Evolutionary conservation across 1,140 invertebrate genomes (phyloP), one percentile per base, ranked within the genome.

Genomic region (Drosophila rufa): DNA sequence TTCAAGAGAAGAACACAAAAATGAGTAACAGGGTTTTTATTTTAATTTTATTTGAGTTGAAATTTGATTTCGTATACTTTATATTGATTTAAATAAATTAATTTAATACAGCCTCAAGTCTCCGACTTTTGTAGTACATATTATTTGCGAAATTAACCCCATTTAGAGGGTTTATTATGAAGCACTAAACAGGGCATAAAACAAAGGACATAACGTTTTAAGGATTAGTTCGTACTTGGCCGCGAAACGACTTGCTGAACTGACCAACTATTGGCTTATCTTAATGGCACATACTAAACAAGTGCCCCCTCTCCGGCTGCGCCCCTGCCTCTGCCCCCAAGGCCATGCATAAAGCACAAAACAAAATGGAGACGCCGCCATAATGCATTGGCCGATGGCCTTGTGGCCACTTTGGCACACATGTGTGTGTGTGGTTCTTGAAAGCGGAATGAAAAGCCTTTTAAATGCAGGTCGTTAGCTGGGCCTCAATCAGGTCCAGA

Each of bases 401-500:
- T 77, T 77, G 64, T 45, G 42, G 53, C 69, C 51, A 55, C 62
- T 38, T 17, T 12, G 33, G 65, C 67, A 51, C 36, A 48, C 17
- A 19, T 47, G 27, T 19, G 45, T 36, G n/a, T 22, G n/a, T 15
- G 61, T 19, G 8, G 33, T 61, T 36, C 42, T 61, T 33, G 15
- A 62, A 42, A 33, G 56, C 57, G 25, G 12, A 17, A 4, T 38
- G 40, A 47, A 78, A 78, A 59, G 66, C 66, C 47, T 53, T 61
- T 70, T 70, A 62, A 79, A 70, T 71, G 75, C 58, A 70, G 46
- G 50, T 79, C 58, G 67, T 78, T 78, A 70, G 50, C 25, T 11
- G 42, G 19, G 71, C n/a, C 30, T 50, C 56, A 78, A 61, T 78
- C 74, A 48, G 61, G 48, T 30, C 53, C 45, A 59, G 46, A 73